phyloP scores from a whole-genome alignment of 2,797 vertebrate species.

The Eupleurogrammus muticus region DNA sequence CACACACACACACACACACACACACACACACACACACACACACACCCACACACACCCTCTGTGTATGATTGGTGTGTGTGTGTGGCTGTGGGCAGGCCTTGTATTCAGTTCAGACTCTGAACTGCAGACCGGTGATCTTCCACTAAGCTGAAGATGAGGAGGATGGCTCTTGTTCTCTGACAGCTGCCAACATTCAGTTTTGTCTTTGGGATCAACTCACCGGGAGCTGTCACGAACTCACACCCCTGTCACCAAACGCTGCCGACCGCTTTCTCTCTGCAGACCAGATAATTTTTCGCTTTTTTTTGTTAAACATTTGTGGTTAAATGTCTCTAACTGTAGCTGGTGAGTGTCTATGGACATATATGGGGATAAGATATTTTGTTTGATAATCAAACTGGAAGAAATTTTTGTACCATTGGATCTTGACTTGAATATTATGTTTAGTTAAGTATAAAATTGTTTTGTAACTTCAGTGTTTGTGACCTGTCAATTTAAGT shows the following conservation, averaged over 20 bases:
- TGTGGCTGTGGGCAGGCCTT: slow-evolving; percentile 34
- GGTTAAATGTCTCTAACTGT: slow-evolving; percentile 70
- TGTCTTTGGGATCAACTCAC: slow-evolving; percentile 35
- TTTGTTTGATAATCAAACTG: too few relatives aligned
- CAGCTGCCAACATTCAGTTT: neutral
- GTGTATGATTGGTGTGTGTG: slow-evolving; percentile 41
- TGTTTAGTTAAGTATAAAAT: too few relatives aligned
- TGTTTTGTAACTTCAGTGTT: too few relatives aligned
- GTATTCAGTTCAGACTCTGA: slow-evolving; percentile 15
- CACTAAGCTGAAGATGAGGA: slow-evolving; percentile 64
- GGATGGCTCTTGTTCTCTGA: slow-evolving; percentile 48
- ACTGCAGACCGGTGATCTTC: slow-evolving; percentile 38
- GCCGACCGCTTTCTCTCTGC: neutral
- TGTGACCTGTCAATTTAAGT: neutral
- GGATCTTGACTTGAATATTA: neutral
- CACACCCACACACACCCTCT: neutral
- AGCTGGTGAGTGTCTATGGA: slow-evolving; percentile 59
- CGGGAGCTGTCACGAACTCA: too few relatives aligned
- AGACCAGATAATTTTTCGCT: fast-evolving
- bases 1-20: neutral
- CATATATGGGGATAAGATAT: too few relatives aligned
- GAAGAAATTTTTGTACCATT: too few relatives aligned
- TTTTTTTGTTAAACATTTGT: slow-evolving; percentile 1
- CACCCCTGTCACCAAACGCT: too few relatives aligned
- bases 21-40: slow-evolving; percentile 3